A percentile compares a stretch with the other conserved stretches of the same genome.
phyloP scores from a whole-genome alignment of 2,888 invertebrate genomes.

The Cenopis cana region DNA sequence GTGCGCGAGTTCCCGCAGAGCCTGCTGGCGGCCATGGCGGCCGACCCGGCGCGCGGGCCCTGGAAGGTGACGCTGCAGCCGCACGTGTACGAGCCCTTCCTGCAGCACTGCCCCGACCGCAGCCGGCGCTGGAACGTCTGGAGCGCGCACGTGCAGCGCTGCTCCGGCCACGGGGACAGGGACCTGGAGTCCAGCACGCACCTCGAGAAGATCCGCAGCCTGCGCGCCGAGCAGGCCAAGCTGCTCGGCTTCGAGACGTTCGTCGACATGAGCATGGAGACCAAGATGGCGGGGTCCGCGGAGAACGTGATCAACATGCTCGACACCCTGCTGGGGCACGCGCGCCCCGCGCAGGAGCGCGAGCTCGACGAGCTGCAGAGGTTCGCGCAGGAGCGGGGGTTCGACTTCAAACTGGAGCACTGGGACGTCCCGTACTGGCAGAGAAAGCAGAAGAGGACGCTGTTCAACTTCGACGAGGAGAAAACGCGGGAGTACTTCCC shows the following conservation, averaged over 20 bases:
- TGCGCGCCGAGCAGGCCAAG: constrained; percentile 89
- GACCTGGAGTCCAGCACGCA: constrained; percentile 89
- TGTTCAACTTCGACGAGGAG: constrained; percentile 89
- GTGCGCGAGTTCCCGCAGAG: constrained; percentile 91
- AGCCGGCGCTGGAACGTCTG: constrained; percentile 93
- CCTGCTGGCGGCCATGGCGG: constrained; percentile 87
- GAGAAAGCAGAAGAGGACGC: constrained; percentile 88
- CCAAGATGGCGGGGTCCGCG: constrained; percentile 94
- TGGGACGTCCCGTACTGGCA: constrained; percentile 97
- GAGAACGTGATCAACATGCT: constrained; percentile 90
- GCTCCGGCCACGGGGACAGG: constrained; percentile 87
- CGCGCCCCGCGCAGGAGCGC: constrained; percentile 89
- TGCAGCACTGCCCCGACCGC: constrained; percentile 94
- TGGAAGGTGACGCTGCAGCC: constrained; percentile 93
- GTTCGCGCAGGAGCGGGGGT: constrained; percentile 90
- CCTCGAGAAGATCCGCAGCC: constrained; percentile 90
- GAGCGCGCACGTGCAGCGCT: constrained; percentile 90
- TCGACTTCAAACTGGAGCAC: constrained; percentile 87
- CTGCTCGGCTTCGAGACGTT: constrained; percentile 91
- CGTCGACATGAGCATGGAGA: constrained; percentile 96
- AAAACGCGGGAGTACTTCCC: constrained; percentile 93
- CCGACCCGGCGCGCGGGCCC: constrained; percentile 89
- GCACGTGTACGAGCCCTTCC: constrained; percentile 89
- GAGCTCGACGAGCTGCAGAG: constrained; percentile 89
- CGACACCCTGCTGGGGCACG: constrained; percentile 87